Base-by-base conservation (phyloP, 2,797 vertebrate species). In the Gymnothorax reevesii region DNA sequence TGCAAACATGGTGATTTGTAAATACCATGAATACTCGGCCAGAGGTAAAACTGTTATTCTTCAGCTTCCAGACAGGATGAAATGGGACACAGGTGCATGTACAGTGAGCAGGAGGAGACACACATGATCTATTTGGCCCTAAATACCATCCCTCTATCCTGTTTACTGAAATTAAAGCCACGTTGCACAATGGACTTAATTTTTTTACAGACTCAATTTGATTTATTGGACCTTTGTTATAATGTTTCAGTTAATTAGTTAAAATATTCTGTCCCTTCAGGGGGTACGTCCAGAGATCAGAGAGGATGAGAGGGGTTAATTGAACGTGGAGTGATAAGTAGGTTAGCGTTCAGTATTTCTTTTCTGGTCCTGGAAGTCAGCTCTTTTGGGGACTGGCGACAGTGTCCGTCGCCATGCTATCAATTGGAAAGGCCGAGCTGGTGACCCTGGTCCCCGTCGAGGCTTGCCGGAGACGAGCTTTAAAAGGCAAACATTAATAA, bases 401-500 rank as follows among this genome's bases (percentile, higher is more conserved):
- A 33, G 27, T 83, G 69, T 13, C 73, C 42, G 54, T 25, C 25
- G 69, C 20, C 22, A 25, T 12, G 10, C 20, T 87, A 60, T 71
- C 75, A 62, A 22, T 69, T 13, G 85, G 52, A 15, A 42, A 62
- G 33, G 49, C n/a, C 79, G 85, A 83, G 92, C 90, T 90, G 90
- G 0, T 33, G 91, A 89, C 90, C 91, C 60, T 7, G 25, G 60
- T 79, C 33, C 82, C 84, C 54, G 25, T 86, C 52, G 84, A 52
- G 80, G 87, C 83, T 85, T 57, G 25, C 6, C 49, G 57, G 62
- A 73, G 79, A 89, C 89, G 91, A 90, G 90, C 92, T 95, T 94
- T 95, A 93, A 92, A 92, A 95, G 89, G 95, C 95, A 94, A 95
- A 94, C 92, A 93, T 96, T 95, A 94, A 94, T 96, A 94, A 94